Conservation (phyloP, 2,797 vertebrate species). For the Catharus ustulatus region DNA sequence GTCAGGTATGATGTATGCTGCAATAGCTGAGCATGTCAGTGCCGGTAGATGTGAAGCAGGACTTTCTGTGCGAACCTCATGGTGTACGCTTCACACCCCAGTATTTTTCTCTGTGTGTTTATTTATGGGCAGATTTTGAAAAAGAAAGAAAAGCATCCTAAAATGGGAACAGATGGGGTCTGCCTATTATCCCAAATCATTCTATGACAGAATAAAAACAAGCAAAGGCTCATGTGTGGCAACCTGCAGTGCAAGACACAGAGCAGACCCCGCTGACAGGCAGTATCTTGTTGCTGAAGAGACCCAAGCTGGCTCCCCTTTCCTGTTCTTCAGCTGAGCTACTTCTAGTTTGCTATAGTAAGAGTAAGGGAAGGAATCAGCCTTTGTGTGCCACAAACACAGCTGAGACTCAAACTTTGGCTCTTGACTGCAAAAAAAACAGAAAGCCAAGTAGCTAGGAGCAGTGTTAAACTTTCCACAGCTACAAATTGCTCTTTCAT, state of each 20-base stretch:
- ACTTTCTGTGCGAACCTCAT: not conserved
- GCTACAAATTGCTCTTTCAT: slow-evolving; percentile 48
- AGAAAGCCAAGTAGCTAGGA: not conserved
- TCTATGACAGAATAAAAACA: slow-evolving; percentile 59
- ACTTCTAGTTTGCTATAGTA: not conserved
- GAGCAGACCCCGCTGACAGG: slow-evolving; percentile 30
- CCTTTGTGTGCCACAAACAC: not conserved
- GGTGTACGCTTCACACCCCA: not conserved
- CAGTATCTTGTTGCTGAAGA: not conserved
- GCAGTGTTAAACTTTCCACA: slow-evolving; percentile 19
- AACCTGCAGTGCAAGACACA: slow-evolving; percentile 59
- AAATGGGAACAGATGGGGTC: slow-evolving; percentile 63
- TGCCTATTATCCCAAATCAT: slow-evolving; percentile 64
- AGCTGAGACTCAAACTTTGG: not conserved
- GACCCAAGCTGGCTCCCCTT: not conserved
- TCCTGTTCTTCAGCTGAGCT: not conserved
- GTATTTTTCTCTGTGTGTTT: slow-evolving; percentile 42
- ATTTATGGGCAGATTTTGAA: slow-evolving; percentile 55
- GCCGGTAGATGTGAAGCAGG: not conserved
- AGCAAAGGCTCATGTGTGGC: slow-evolving; percentile 51
- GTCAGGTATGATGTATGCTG: not conserved
- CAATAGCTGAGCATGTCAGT: not conserved
- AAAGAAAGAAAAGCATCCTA: slow-evolving; percentile 51
- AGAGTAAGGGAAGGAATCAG: not conserved
- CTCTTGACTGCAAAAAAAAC: not conserved